Percentiles rank a stretch among this genome's conserved stretches.
These are phyloP conservation scores for Macrobrachium rosenbergii DNA, from an alignment of 1,140 invertebrate species.

Conservation along the genomic window DNA sequence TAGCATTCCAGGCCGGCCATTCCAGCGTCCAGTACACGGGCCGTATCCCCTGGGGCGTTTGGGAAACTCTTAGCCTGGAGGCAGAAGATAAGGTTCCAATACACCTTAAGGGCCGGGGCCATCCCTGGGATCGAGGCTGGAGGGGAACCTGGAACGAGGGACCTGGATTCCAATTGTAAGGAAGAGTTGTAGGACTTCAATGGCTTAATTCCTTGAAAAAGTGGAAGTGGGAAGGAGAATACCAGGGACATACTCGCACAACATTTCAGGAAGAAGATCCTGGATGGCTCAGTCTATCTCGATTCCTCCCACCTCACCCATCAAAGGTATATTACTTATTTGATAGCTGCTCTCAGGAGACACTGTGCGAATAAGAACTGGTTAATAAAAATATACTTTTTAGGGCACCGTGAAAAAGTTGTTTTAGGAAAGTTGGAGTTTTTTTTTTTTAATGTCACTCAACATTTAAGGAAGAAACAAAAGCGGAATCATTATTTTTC, in stretches of 20 bases:
- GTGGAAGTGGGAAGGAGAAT: neutral
- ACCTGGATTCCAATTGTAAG: conserved; percentile 33
- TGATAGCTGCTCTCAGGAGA: neutral
- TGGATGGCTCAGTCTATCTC: too few species aligned
- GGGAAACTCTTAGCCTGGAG: conserved; percentile 37
- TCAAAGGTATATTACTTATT: conserved; percentile 20
- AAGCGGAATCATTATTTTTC: too few species aligned
- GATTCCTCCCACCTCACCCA: too few species aligned
- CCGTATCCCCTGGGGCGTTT: neutral
- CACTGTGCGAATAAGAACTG: too few species aligned
- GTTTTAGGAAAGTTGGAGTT: too few species aligned
- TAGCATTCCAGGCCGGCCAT: conserved; percentile 30
- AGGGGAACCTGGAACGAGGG: conserved; percentile 5
- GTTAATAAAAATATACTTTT: neutral
- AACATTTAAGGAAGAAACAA: too few species aligned
- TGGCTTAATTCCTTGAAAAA: conserved; percentile 48
- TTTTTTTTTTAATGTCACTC: too few species aligned
- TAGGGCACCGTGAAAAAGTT: neutral
- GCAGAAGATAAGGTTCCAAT: conserved; percentile 51
- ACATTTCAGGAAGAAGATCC: too few species aligned
- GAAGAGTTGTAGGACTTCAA: conserved; percentile 39
- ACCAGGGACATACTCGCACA: too few species aligned
- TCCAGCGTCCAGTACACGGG: neutral
- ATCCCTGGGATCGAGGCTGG: conserved; percentile 22
- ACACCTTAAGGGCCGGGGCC: conserved; percentile 32